Evolutionary conservation across 2,888 invertebrate species (phyloP), one percentile per base, ranked within the genome.

Genomic region (Drosophila nr. medialis): DNA sequence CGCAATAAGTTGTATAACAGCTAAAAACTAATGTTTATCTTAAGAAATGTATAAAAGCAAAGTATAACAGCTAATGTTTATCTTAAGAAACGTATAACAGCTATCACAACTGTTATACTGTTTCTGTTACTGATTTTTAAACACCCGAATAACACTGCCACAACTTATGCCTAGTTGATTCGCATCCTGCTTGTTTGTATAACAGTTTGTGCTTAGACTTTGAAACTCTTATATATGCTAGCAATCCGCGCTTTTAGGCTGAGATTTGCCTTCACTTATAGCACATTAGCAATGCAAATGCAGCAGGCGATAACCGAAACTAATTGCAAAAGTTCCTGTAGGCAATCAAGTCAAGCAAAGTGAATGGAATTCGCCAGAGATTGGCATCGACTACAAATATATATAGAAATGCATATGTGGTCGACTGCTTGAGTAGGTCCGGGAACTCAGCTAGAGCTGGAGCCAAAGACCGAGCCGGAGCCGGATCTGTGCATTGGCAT

Each of bases 281-380:
- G 24, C 53, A 21, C 61, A 81, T 81, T 88, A 71, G 83, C 89
- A 88, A 67, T 83, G 86, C 73, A 77, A 83, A 80, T 80, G 64
- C 71, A 67, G 50, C 56, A 63, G 83, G 59, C 75, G 75, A 85
- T 86, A 83, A 72, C 56, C 84, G 61, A 86, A 74, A 64, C 90
- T 73, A 77, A 90, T 86, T 86, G 90, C 79, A 73, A 86, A 90
- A 87, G 89, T 80, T 90, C 90, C 89, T 90, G 84, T 74, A 90
- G 86, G 85, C 90, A 86, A 64, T 40, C 56, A 40, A 30, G 6
- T 30, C 36, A 53, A 29, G 53, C 67, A 49, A 81, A 78, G 81
- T 78, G 78, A 78, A 78, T 68, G 78, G 65, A 60, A 65, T 64
- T 65, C 21, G 13, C 36, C 40, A 40, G 27, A 55, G 56, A 40